Percentiles rank a stretch among this genome's conserved stretches.
These are phyloP conservation scores for Xerus rutilus DNA, from an alignment of 2,797 vertebrate genomes.

Conservation along the genomic window DNA sequence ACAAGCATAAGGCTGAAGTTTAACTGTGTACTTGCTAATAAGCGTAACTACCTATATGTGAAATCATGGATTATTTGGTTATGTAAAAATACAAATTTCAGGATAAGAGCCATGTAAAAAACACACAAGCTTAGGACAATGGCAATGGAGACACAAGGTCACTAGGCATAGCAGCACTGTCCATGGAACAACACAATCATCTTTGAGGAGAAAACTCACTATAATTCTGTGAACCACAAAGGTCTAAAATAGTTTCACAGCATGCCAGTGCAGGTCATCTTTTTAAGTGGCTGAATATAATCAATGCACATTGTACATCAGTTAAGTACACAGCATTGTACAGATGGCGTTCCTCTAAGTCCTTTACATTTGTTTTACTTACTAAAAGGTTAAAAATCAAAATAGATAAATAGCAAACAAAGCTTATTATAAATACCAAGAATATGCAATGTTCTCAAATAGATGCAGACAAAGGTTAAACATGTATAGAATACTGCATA, in stretches of 20 bases:
- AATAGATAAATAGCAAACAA: background rate
- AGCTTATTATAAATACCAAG: conserved; percentile 24
- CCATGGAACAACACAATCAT: background rate
- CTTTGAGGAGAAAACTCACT: background rate
- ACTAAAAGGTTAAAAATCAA: conserved; percentile 47
- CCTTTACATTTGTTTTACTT: background rate
- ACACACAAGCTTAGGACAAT: background rate
- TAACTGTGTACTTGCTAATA: conserved; percentile 4
- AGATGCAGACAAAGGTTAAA: background rate
- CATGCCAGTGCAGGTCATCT: background rate
- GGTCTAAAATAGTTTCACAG: background rate
- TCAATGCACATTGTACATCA: background rate
- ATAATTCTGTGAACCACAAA: background rate
- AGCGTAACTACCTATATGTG: background rate
- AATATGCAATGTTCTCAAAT: conserved; percentile 7
- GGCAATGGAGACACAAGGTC: background rate
- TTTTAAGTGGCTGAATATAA: conserved; percentile 17
- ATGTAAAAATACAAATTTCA: background rate
- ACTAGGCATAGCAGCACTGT: background rate
- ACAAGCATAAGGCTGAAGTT: background rate
- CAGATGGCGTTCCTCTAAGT: background rate
- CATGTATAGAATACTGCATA: background rate
- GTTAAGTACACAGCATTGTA: background rate
- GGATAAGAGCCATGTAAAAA: background rate
- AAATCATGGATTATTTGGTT: background rate